Evolutionary conservation across 2,888 invertebrate species (phyloP), one percentile per base, ranked within the genome.

Genomic region (Ischnus inquisitorius): DNA sequence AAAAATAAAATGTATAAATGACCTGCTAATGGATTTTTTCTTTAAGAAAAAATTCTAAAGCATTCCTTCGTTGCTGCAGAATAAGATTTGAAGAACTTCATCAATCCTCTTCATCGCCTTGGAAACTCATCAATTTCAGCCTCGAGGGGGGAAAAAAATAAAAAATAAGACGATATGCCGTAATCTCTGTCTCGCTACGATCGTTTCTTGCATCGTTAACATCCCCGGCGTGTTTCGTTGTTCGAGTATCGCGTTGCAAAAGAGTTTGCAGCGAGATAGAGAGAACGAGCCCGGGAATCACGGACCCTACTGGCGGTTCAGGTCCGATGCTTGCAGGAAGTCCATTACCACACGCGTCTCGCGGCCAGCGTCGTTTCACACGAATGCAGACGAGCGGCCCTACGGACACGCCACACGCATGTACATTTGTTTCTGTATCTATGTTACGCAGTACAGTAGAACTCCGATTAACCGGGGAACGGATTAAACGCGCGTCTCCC

Each of bases 261-360:
- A 87, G 83, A 87, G 84, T 81, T 19, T 85, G 69, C 78, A 83
- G 84, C 79, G 84, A 86, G 83, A 79, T 34, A 78, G 65, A 79
- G 72, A 82, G 67, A 84, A 85, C 14, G 34, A 16, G 34, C 16
- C 28, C 86, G 34, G 80, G 82, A 90, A 89, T 89, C 86, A 88
- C 86, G 74, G 85, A 88, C 88, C 88, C 87, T 85, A 79, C 39
- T 75, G 57, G 71, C 72, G 74, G 91, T 91, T 90, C 88, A 88
- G 91, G 91, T 90, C 86, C 89, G 91, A 69, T 91, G 90, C 86
- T 65, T 82, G 83, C 89, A 88, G 91, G 91, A 91, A 91, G 89
- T 90, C 85, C 88, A 89, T 89, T 87, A 90, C 88, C 76, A 84
- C 81, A 81, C 65, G 65, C 69, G 82, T 79, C 67, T 67, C 62